Base-by-base conservation (phyloP, 2,888 invertebrate genomes). In the Copidosoma aretas region DNA sequence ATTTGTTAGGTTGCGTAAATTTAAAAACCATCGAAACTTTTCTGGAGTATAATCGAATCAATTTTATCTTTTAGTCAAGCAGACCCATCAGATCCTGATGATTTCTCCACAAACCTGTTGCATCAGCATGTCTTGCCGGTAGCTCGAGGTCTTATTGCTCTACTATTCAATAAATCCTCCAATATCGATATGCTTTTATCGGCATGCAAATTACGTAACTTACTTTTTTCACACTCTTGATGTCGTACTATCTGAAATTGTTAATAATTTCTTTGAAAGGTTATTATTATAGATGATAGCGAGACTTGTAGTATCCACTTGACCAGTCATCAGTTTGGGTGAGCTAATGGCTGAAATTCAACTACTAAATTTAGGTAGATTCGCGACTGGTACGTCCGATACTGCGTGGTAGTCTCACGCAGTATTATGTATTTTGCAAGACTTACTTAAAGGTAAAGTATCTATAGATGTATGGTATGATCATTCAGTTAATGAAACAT, bases 381-480 rank as follows among this genome's bases (percentile, higher is more conserved):
- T 93, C 69, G 92, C 90, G 68, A 88, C 90, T 52, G 88, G 89
- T 78, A 87, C 87, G 73, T 90, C 90, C 76, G 89, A 92, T 73
- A 90, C 90, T 60, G 90, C 92, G 19, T 96, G 96, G 95, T 92
- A 93, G 1, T 89, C 93, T 0, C 96, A 96, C 83, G 94, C 96
- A 21, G 89, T 96, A 72, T 92, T 93, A 25, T 95, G 95, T 77
- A 87, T 97, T 10, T 84, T 97, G n/a, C 94, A 95, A 86, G 96
- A 94, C 81, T 79, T 89, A 60, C 79, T 89, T 52, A 88, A 89
- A 87, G 87, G 86, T 80, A 78, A 32, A 17, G 61, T 49, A n/a
- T 51, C 32, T 41, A 21, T 32, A 60, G 39, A 21, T 58, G 25
- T 25, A 22, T 21, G 17, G 5, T 32, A n/a, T 21, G 17, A 56